These are phyloP conservation scores for Dasyprocta punctata DNA, from an alignment of 2,113 vertebrate genomes.

Conservation along the genomic window DNA sequence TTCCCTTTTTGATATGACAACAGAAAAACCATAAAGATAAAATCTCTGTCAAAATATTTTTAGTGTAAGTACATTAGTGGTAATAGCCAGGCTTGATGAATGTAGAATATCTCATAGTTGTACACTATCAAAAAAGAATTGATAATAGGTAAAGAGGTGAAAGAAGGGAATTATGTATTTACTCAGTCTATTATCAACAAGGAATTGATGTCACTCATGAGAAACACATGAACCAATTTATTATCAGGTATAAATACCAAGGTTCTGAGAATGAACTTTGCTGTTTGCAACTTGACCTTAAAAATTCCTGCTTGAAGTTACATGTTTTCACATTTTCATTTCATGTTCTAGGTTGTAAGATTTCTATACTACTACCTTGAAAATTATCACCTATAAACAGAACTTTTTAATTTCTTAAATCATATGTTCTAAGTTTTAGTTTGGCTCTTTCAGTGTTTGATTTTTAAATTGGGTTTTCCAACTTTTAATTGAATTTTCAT, in stretches of 20 bases:
- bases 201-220: slow-evolving; percentile 69
- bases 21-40: slow-evolving; percentile 47
- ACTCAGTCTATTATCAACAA: slow-evolving; percentile 57
- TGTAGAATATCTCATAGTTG: slow-evolving; percentile 35
- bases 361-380: not conserved
- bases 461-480: not conserved
- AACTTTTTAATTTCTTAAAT: not conserved
- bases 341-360: not conserved
- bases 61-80: slow-evolving; percentile 24
- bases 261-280: not conserved
- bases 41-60: slow-evolving; percentile 61
- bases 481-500: not conserved
- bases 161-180: slow-evolving; percentile 41
- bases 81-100: slow-evolving; percentile 57
- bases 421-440: not conserved
- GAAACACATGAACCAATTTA: slow-evolving; percentile 64
- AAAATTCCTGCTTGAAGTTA: not conserved
- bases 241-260: slow-evolving; percentile 49
- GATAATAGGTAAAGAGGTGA: not conserved
- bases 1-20: slow-evolving; percentile 61
- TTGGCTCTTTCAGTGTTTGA: not conserved
- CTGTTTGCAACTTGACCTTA: slow-evolving; percentile 66
- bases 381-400: not conserved
- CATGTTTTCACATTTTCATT: not conserved
- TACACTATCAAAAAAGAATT: slow-evolving; percentile 35